Evolutionary conservation across 1,140 invertebrate species (phyloP), one percentile per base, ranked within the genome.

Genomic region (Drosophila malerkotliana): DNA sequence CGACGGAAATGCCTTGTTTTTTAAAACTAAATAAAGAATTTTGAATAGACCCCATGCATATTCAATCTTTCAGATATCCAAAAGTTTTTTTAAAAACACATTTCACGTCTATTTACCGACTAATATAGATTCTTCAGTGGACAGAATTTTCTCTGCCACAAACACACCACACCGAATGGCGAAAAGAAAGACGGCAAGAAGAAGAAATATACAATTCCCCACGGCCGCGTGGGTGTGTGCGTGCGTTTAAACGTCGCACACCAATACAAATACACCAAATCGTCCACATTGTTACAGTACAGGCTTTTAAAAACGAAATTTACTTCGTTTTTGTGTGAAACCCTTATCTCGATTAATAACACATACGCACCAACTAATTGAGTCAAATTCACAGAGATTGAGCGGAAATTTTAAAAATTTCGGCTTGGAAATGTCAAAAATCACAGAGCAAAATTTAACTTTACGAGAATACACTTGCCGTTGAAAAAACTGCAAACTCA

Each of bases 381-480:
- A 73, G 64, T 73, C 72, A 69, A 90, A 83, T 79, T 72, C 77
- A 77, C 74, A 76, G 72, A 78, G 69, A 54, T 69, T 78, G 66
- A 87, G 75, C 82, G 79, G 85, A 90, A 91, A 89, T 87, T 87
- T 90, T 81, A 54, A 32, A 80, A 87, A 87, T 78, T 90, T 77
- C 89, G 68, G 52, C 77, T 81, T 90, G 85, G 84, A 90, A 91
- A 91, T 90, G 90, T 91, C 75, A 64, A 91, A 91, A 91, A 91
- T 87, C 90, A 91, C 85, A 91, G 90, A 91, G 89, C 84, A 88
- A 89, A 88, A 63, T 88, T 88, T 89, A 88, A 88, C 83, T 85
- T 72, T 76, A 79, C 83, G 83, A 88, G 79, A 85, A 85, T 81
- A 74, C 81, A 77, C 79, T 87, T 87, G 83, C 84, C 61, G 84